These are phyloP conservation scores for human DNA, from an alignment of 2,113 vertebrate species.

Conservation along the genomic window DNA sequence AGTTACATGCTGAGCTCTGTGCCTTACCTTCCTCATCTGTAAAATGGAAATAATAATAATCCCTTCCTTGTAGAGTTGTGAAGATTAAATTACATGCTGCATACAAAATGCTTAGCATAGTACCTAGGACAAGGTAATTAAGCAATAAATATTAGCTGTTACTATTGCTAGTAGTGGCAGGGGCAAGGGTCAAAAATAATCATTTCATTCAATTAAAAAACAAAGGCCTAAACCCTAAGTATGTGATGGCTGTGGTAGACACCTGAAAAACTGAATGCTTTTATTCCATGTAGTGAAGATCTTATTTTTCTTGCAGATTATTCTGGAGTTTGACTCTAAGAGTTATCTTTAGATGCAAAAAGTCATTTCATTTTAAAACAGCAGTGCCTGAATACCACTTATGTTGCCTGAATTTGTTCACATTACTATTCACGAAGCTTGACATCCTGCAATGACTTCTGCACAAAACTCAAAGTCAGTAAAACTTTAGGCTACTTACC, in stretches of 20 bases:
- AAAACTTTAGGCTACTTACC: neutral
- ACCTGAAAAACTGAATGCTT: neutral
- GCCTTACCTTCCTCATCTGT: conserved; percentile 6
- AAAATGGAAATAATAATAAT: conserved; percentile 3
- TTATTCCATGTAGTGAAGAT: neutral
- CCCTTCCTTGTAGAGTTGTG: neutral
- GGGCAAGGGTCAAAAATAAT: neutral
- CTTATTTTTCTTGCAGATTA: neutral
- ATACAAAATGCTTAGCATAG: neutral
- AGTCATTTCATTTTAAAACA: neutral
- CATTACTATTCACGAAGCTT: neutral
- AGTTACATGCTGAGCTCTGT: neutral
- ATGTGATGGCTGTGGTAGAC: too few species aligned
- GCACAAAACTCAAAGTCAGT: neutral
- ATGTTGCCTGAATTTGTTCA: neutral
- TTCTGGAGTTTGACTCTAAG: neutral
- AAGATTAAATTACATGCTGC: neutral
- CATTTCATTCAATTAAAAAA: neutral
- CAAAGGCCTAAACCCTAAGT: neutral
- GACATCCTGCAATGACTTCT: neutral
- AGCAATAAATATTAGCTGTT: neutral
- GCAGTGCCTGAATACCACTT: neutral
- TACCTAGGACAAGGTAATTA: too few species aligned
- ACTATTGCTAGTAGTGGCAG: neutral
- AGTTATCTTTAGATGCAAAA: neutral